These are phyloP conservation scores for Drosophila novamexicana DNA, from an alignment of 1,140 invertebrate species.

Conservation along the genomic window DNA sequence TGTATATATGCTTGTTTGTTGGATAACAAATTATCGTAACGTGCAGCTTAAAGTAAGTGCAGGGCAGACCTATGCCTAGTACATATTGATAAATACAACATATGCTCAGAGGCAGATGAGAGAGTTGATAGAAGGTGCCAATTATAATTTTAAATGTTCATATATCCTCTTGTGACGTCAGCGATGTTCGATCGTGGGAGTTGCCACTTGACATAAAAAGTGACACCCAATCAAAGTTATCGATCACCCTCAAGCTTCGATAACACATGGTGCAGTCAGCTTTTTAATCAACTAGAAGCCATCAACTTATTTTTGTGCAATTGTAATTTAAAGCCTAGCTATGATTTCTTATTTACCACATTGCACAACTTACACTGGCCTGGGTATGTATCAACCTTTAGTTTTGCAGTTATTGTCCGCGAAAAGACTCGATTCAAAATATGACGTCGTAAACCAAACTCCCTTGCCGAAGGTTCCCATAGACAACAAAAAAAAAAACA, in stretches of 20 bases:
- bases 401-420: conserved; percentile 30
- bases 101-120: background rate
- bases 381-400: conserved; percentile 41
- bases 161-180: conserved; percentile 10
- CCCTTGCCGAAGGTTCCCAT: conserved; percentile 67
- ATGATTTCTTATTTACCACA: conserved; percentile 66
- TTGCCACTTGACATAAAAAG: conserved; percentile 10
- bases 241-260: conserved; percentile 12
- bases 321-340: conserved; percentile 63
- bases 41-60: conserved; percentile 50
- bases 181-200: background rate
- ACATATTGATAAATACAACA: conserved; percentile 50
- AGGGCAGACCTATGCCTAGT: conserved; percentile 4
- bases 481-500: conserved; percentile 28
- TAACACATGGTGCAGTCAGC: conserved; percentile 30
- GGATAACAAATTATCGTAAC: conserved; percentile 66
- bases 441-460: conserved; percentile 64
- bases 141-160: background rate
- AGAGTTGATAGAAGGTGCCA: conserved; percentile 15
- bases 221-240: conserved; percentile 7
- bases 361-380: conserved; percentile 17
- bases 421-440: conserved; percentile 41
- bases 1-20: conserved; percentile 56
- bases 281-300: conserved; percentile 35
- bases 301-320: conserved; percentile 42